Evolutionary conservation across 2,888 invertebrate species (phyloP).

Genomic region (Phasia obesa): DNA sequence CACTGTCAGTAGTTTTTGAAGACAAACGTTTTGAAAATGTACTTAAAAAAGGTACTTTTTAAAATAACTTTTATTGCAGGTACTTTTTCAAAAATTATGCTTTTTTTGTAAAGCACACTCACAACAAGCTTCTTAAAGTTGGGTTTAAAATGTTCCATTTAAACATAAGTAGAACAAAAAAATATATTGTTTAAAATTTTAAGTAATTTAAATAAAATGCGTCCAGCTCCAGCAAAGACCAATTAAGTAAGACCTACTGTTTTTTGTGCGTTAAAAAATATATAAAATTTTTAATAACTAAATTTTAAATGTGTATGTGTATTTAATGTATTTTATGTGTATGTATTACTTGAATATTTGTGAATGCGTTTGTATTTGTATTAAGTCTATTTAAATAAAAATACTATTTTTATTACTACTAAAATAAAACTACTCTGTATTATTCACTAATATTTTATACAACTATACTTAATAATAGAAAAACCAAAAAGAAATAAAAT

Average conservation of each 20-base stretch:
- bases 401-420: slow-evolving; percentile 5
- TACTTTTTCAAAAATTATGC: no score
- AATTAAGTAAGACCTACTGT: not conserved
- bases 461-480: slow-evolving; percentile 9
- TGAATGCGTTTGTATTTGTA: slow-evolving; percentile 9
- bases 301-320: not conserved
- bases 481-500: slow-evolving; percentile 1
- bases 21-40: no score
- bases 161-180: no score
- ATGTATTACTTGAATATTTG: slow-evolving; percentile 35
- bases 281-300: not conserved
- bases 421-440: slow-evolving; percentile 1
- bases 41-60: no score
- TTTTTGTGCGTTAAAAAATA: not conserved
- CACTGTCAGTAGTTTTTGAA: no score
- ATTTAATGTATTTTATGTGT: slow-evolving; percentile 19
- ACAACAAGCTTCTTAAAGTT: no score
- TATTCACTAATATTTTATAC: slow-evolving; percentile 13
- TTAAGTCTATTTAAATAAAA: slow-evolving; percentile 10
- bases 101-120: no score
- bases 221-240: no score
- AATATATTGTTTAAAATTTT: no score
- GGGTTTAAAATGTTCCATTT: no score
- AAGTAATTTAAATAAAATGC: no score
- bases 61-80: no score